phyloP scores from a whole-genome alignment of 1,140 invertebrate genomes.

The Neotoxoptera formosana region DNA sequence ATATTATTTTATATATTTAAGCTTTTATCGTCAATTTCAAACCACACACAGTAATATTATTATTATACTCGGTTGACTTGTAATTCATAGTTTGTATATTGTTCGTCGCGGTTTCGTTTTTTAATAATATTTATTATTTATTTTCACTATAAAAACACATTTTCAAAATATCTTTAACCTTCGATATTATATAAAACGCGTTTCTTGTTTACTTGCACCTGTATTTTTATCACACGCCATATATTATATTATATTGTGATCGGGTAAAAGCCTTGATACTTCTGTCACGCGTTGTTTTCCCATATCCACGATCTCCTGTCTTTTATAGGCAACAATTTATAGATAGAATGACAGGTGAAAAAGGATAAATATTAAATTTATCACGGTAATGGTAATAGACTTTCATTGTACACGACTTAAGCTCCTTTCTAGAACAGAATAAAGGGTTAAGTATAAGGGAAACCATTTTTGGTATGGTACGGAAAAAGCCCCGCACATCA shows the following conservation, averaged over 20 bases:
- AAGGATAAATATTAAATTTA: conserved; percentile 8
- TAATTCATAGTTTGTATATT: not conserved
- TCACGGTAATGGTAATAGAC: not conserved
- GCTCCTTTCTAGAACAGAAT: not conserved
- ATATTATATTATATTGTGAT: not conserved
- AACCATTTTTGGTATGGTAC: not conserved
- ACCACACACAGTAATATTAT: too few species aligned
- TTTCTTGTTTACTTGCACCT: not conserved
- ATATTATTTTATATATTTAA: too few species aligned
- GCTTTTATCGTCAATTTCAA: not conserved
- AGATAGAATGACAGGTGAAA: not conserved
- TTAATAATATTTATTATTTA: not conserved
- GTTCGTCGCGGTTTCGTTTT: not conserved
- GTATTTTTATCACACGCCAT: not conserved
- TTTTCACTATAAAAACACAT: not conserved
- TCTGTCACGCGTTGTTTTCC: not conserved
- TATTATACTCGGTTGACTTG: not conserved
- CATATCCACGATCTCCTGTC: not conserved
- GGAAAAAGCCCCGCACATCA: not conserved
- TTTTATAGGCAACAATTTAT: not conserved
- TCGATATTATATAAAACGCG: not conserved
- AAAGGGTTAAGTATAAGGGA: not conserved
- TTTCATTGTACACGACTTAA: not conserved
- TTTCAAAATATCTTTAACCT: not conserved
- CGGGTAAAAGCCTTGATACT: not conserved